A percentile compares a stretch with the other conserved stretches of the same genome.
Conservation (phyloP, 2,797 vertebrate species). For the Smutsia temminckii region DNA sequence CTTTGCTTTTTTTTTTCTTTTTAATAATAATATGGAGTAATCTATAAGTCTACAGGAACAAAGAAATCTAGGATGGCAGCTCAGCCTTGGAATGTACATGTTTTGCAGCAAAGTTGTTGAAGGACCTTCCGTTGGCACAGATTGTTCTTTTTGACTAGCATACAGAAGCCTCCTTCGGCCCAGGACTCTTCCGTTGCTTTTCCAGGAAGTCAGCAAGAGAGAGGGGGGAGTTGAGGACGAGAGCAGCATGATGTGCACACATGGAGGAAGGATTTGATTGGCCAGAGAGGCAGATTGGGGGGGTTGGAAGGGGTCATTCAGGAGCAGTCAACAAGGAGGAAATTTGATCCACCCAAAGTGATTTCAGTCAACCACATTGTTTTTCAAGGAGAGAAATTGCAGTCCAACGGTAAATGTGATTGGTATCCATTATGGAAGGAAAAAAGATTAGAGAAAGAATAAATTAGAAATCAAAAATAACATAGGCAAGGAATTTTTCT, state of each 20-base stretch:
- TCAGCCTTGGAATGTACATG: constrained; percentile 99
- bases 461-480: constrained; percentile 88
- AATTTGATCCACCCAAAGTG: constrained; percentile 92
- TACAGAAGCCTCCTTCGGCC: constrained; percentile 99
- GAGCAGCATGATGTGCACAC: constrained; percentile 82
- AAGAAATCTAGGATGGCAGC: constrained; percentile 84
- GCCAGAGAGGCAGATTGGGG: constrained; percentile 90
- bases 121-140: constrained; percentile 99
- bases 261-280: constrained; percentile 90
- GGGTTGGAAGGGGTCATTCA: constrained; percentile 88
- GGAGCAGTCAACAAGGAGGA: constrained; percentile 90
- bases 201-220: constrained; percentile 86
- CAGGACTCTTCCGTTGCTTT: constrained; percentile 99
- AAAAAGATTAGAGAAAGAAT: constrained; percentile 86
- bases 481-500: constrained; percentile 85
- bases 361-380: constrained; percentile 87
- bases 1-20: constrained; percentile 65
- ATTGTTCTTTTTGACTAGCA: constrained; percentile 99
- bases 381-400: constrained; percentile 87
- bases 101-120: constrained; percentile 99
- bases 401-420: constrained; percentile 87
- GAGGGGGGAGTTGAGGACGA: constrained; percentile 86
- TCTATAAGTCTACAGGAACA: constrained; percentile 91
- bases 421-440: constrained; percentile 90
- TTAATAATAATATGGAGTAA: constrained; percentile 86